Conservation (phyloP, 1,140 invertebrate genomes). For the Eupeodes corollae region DNA sequence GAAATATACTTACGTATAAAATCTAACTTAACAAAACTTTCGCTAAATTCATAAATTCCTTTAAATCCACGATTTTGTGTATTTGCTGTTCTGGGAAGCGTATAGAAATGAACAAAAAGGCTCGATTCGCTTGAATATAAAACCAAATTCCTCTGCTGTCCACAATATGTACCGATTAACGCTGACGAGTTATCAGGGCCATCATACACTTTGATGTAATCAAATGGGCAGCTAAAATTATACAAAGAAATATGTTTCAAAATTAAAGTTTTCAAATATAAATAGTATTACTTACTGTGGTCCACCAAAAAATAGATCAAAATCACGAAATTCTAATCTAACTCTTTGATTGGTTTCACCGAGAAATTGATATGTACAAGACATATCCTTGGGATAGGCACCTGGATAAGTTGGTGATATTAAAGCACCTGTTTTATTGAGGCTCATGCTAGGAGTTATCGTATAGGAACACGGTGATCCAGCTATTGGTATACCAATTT, state of each 20-base stretch:
- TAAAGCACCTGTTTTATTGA: conserved; percentile 70
- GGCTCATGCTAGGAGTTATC: conserved; percentile 65
- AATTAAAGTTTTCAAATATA: conserved; percentile 1
- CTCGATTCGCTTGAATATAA: conserved; percentile 85
- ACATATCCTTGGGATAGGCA: conserved; percentile 91
- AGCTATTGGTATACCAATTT: conserved; percentile 75
- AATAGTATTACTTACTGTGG: conserved; percentile 73
- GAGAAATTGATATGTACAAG: conserved; percentile 86
- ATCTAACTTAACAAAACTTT: conserved; percentile 93
- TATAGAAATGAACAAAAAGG: conserved; percentile 81
- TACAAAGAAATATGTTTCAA: conserved; percentile 14
- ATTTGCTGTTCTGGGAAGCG: conserved; percentile 76
- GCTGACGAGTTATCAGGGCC: conserved; percentile 73
- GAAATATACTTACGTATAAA: conserved; percentile 73
- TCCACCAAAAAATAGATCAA: conserved; percentile 97
- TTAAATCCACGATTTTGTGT: conserved; percentile 91
- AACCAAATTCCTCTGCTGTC: conserved; percentile 90
- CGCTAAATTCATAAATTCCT: conserved; percentile 91
- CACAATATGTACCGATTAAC: conserved; percentile 94
- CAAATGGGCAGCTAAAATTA: conserved; percentile 85
- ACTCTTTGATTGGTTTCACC: conserved; percentile 85
- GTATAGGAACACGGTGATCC: conserved; percentile 73
- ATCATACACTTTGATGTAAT: conserved; percentile 94
- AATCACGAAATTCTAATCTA: conserved; percentile 92
- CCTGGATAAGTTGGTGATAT: conserved; percentile 97